Percentiles rank a stretch among this genome's conserved stretches.
These are phyloP conservation scores for Seriola quinqueradiata DNA, from an alignment of 2,113 vertebrate species.

Conservation along the genomic window DNA sequence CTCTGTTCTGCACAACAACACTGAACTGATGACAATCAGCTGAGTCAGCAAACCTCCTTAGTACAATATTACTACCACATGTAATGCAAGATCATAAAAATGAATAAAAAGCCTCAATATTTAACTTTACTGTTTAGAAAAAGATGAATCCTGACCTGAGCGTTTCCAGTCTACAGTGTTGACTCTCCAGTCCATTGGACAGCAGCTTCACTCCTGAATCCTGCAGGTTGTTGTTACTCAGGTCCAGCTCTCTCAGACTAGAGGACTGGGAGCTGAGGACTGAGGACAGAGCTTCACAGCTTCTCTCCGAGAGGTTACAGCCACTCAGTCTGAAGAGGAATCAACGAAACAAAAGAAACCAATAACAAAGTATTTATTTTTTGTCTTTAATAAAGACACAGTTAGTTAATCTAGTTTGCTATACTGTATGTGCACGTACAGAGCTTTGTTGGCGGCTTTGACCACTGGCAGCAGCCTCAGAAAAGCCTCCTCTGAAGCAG, in stretches of 20 bases:
- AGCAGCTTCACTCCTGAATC: conserved; percentile 34
- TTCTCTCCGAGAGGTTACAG: conserved; percentile 26
- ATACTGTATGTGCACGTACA: conserved; percentile 20
- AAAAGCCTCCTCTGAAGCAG: conserved; percentile 41
- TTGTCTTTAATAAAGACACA: neutral
- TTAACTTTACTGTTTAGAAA: too few relatives aligned
- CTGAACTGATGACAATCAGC: too few relatives aligned
- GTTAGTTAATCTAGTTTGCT: neutral
- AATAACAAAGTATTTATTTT: too few relatives aligned
- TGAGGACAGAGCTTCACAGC: conserved; percentile 35
- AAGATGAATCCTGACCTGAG: conserved; percentile 30
- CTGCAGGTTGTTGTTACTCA: conserved; percentile 25
- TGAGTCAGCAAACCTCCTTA: too few relatives aligned
- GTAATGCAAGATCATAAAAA: too few relatives aligned
- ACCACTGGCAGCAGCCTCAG: conserved; percentile 58
- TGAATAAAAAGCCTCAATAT: too few relatives aligned
- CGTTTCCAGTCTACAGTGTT: conserved; percentile 11
- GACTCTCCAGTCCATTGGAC: conserved; percentile 5
- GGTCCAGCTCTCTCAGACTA: conserved; percentile 26
- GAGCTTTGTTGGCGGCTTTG: conserved; percentile 49
- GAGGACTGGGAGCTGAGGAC: conserved; percentile 1
- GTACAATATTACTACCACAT: too few relatives aligned
- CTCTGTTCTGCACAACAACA: too few relatives aligned
- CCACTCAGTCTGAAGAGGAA: conserved; percentile 12
- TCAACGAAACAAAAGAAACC: neutral